Evolutionary conservation across 2,888 invertebrate genomes (phyloP), one percentile per base, ranked within the genome.

Genomic region (Tineola bisselliella): DNA sequence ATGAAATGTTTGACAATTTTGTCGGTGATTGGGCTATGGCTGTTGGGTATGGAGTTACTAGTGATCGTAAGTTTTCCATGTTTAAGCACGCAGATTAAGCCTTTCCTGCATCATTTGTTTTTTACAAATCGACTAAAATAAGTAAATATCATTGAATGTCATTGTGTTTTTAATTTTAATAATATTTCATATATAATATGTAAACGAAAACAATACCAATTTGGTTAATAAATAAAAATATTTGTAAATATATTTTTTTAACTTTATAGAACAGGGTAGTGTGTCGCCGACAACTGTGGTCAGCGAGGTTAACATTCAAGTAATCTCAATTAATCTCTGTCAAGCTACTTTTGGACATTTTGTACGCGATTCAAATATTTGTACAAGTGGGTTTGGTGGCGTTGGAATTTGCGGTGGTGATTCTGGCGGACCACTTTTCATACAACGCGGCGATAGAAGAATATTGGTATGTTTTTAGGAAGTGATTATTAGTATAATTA

Each of bases 11-110:
- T 62, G 66, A 75, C 0, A 64, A 63, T 6, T 80, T 75, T 61
- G 69, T 61, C 0, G 76, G 77, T 10, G 63, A 68, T 17, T 73
- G 73, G 72, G 67, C 70, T 0, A 62, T 64, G 0, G 80, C 80
- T 17, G 71, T 74, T 5, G 80, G 80, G 8, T 81, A 73, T 61
- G 79, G 80, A 25, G 70, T 65, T 58, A 79, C 75, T 11, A 73
- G 67, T 31, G 81, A 80, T 63, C 60, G 80, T 79, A 62, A 77
- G 75, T 25, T 25, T 70, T 6, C 6, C 15, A n/a, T n/a, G n/a
- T n/a, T n/a, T n/a, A n/a, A n/a, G n/a, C n/a, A n/a, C n/a, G n/a
- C n/a, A n/a, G n/a, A n/a, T n/a, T n/a, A n/a, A n/a, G n/a, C n/a
- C n/a, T n/a, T n/a, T n/a, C n/a, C n/a, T n/a, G n/a, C n/a, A n/a